Percentiles rank a stretch among this genome's conserved stretches.
These are phyloP conservation scores for Bufo gargarizans DNA, from an alignment of 2,113 vertebrate genomes.

Conservation along the genomic window DNA sequence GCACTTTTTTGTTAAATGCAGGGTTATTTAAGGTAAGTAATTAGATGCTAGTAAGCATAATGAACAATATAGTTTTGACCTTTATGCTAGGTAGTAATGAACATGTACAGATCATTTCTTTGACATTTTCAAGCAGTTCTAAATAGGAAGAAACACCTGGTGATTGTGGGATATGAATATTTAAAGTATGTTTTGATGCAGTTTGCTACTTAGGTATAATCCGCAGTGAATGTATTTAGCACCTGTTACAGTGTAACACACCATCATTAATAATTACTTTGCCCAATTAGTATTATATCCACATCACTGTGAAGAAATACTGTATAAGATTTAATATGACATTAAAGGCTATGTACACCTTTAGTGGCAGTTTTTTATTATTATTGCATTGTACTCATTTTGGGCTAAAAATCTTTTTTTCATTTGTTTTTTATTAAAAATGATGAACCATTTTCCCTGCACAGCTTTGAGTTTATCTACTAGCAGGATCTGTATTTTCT, in stretches of 20 bases:
- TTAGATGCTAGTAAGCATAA: neutral
- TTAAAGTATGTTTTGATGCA: conserved; percentile 48
- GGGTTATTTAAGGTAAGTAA: conserved; percentile 15
- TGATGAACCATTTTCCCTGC: too few relatives aligned
- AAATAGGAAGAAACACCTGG: conserved; percentile 50
- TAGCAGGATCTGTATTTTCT: too few relatives aligned
- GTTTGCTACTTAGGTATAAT: conserved; percentile 11
- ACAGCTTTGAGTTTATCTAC: too few relatives aligned
- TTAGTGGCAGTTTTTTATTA: too few relatives aligned
- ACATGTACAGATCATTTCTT: conserved; percentile 39
- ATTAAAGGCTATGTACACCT: neutral
- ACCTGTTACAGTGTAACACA: conserved; percentile 37
- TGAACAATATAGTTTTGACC: conserved; percentile 40
- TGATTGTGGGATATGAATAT: conserved; percentile 50
- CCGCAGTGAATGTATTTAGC: conserved; percentile 24
- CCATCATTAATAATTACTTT: conserved; percentile 24
- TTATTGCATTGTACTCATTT: too few relatives aligned
- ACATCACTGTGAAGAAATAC: neutral
- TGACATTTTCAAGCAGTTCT: conserved; percentile 42
- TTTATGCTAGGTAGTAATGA: conserved; percentile 22
- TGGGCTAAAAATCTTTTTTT: too few relatives aligned
- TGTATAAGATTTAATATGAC: neutral
- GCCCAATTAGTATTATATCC: conserved; percentile 3
- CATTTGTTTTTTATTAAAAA: too few relatives aligned
- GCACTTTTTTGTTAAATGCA: neutral